A percentile compares a stretch with the other conserved stretches of the same genome.
These are phyloP conservation scores for Aspidiotus destructor DNA, from an alignment of 2,888 invertebrate species.

Conservation along the genomic window DNA sequence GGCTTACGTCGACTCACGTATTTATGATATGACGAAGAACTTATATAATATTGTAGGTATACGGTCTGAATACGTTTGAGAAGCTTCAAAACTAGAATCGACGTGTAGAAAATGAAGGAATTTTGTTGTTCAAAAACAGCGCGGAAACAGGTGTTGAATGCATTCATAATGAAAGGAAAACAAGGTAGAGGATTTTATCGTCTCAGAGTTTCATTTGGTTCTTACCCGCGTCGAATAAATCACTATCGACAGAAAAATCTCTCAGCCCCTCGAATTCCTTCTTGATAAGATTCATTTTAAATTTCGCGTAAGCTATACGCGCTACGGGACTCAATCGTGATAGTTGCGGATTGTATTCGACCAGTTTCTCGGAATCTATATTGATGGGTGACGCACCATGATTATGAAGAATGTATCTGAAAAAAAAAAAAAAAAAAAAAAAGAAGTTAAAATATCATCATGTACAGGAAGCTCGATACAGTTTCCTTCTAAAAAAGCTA, in stretches of 20 bases:
- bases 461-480: neutral
- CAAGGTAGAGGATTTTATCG: too few relatives aligned
- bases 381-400: constrained; percentile 53
- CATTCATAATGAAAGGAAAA: too few relatives aligned
- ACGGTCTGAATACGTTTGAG: too few relatives aligned
- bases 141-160: too few relatives aligned
- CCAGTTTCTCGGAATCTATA: constrained; percentile 62
- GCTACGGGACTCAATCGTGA: constrained; percentile 65
- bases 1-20: too few relatives aligned
- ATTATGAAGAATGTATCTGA: constrained; percentile 54
- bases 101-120: too few relatives aligned
- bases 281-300: constrained; percentile 65
- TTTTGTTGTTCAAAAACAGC: too few relatives aligned
- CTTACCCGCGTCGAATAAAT: neutral
- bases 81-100: too few relatives aligned
- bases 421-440: neutral
- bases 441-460: neutral
- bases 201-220: too few relatives aligned
- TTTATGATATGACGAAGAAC: too few relatives aligned
- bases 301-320: constrained; percentile 76
- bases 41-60: too few relatives aligned
- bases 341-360: constrained; percentile 72
- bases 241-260: constrained; percentile 35
- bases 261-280: constrained; percentile 46
- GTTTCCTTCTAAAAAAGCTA: neutral